Percentiles rank a stretch among this genome's conserved stretches.
Evolutionary conservation across 2,888 invertebrate genomes (phyloP).

Genomic region (Brachypalpus laphriformis): DNA sequence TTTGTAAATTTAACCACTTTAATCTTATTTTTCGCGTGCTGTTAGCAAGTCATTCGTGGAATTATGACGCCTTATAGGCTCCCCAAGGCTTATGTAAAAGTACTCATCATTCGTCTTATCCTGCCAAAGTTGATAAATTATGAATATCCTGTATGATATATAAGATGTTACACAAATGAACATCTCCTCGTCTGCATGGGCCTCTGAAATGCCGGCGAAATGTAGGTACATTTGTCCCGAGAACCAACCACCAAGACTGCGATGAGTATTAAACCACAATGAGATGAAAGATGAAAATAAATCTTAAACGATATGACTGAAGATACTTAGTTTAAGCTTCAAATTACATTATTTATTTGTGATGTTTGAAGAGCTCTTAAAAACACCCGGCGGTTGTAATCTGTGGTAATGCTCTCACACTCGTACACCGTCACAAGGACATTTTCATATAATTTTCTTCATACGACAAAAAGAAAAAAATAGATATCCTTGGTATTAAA

Average conservation of each 20-base stretch:
- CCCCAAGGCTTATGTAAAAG: not conserved
- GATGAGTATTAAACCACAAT: not conserved
- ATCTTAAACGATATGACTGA: conserved; percentile 15
- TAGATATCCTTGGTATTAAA: not conserved
- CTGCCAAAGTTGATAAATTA: conserved; percentile 31
- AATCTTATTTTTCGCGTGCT: not conserved
- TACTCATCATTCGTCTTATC: not conserved
- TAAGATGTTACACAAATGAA: conserved; percentile 9
- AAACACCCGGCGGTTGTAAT: not conserved
- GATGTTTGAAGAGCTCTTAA: not conserved
- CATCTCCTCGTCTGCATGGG: not conserved
- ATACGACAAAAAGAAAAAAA: not conserved
- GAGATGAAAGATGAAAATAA: conserved; percentile 18
- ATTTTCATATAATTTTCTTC: not conserved
- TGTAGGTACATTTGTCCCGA: not conserved
- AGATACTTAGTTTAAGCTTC: conserved; percentile 9
- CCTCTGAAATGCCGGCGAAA: not conserved
- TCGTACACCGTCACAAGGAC: not conserved
- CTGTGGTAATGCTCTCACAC: not conserved
- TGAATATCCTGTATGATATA: conserved; percentile 6
- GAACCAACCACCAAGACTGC: not conserved
- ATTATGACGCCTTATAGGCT: not conserved
- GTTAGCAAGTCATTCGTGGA: conserved; percentile 1
- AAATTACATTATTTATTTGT: not conserved
- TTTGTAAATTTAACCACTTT: not conserved